These are phyloP conservation scores for Pseudocheirus occidentalis DNA, from an alignment of 2,797 vertebrate genomes.

Conservation along the genomic window DNA sequence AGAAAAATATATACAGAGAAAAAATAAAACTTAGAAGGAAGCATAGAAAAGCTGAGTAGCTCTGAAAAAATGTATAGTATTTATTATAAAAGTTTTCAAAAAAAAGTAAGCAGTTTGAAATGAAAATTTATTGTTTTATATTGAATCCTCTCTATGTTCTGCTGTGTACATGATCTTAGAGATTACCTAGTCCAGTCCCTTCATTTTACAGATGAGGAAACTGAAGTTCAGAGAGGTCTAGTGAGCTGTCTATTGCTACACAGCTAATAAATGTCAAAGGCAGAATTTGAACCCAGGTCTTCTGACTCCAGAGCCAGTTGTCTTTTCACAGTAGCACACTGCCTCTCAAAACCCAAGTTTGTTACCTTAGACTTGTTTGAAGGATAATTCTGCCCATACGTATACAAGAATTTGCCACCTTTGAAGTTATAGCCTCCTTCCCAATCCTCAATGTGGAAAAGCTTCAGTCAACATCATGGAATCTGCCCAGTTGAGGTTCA, in stretches of 20 bases:
- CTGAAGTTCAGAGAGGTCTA: background rate
- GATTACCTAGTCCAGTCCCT: background rate
- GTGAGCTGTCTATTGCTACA: background rate
- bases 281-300: background rate
- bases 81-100: background rate
- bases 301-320: background rate
- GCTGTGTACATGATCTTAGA: background rate
- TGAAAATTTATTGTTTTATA: background rate
- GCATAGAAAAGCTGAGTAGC: background rate
- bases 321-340: background rate
- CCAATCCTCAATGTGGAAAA: background rate
- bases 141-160: background rate
- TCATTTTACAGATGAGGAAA: background rate
- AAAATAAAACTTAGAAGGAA: background rate
- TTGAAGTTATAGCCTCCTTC: background rate
- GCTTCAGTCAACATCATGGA: background rate
- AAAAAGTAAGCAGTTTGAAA: background rate
- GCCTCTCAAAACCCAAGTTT: background rate
- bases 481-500: background rate
- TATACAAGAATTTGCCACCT: background rate
- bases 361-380: background rate
- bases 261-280: background rate
- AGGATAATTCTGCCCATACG: background rate
- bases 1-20: background rate
- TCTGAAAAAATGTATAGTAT: background rate